Evolutionary conservation across 2,797 vertebrate species (phyloP), one percentile per base, ranked within the genome.

Genomic region (Bryconaethiops microstoma): DNA sequence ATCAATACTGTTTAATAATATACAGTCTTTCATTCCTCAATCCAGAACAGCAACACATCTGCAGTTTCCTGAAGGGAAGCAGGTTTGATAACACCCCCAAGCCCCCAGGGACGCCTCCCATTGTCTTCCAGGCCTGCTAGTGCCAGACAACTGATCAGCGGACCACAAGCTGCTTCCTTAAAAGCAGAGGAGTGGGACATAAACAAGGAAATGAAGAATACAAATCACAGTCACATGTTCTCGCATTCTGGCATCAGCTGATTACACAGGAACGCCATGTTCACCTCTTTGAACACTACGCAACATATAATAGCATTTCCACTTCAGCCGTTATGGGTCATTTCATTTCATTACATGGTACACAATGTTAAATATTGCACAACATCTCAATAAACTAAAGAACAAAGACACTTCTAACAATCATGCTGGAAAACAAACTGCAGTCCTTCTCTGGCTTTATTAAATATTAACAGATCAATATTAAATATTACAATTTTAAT

Each of bases 131-230:
- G 60, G 70, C 84, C 74, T 63, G 75, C 84, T 74, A 80, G 89
- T 87, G 90, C 81, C 90, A 92, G 91, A 91, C 90, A 90, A 88
- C 87, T 87, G 91, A 91, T 89, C 86, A 42, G 67, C 83, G 88
- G 12, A 76, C 89, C 89, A 90, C 92, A 92, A 83, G 91, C 90
- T 89, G 92, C 87, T 94, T 95, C 94, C 94, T 94, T 90, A 83
- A 88, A 76, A 85, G 86, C 86, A 86, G 89, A 91, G 90, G 88
- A 76, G 73, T 72, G 88, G 80, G 83, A 84, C 83, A 88, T 89
- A 88, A 89, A 89, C 90, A 88, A 84, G 72, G 76, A 87, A 84
- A 64, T 62, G 35, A 75, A 82, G 89, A 81, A 73, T 88, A 81
- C 55, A 82, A 65, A 77, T 81, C 74, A 81, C 25, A 71, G 21